Evolutionary conservation across 2,888 invertebrate genomes (phyloP), one percentile per base, ranked within the genome.

Genomic region (Leptogaster cylindrica): DNA sequence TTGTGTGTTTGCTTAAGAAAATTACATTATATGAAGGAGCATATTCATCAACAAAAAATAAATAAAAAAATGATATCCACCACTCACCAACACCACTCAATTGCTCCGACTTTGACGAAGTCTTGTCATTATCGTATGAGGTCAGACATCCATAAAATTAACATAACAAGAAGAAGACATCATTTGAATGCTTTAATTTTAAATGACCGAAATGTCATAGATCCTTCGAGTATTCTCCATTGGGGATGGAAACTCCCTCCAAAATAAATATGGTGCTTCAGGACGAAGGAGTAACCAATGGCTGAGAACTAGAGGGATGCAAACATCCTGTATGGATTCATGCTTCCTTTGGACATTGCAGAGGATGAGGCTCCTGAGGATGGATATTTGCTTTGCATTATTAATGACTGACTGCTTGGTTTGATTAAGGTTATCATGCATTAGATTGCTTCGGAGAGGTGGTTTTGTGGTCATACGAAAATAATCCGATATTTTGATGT

Each of bases 321-420:
- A 18, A 12, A 33, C 61, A 51, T 31, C 65, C 61, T 39, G 65
- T 44, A 61, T 65, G 61, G 55, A 61, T 44, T 61, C 65, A 51
- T 63, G 50, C 64, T 39, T 39, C 23, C 25, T n/a, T n/a, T 31
- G 58, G 28, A 36, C 18, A n/a, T n/a, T n/a, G 48, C 44, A 25
- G 48, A 51, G 51, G 41, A 61, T 65, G 55, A 28, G 55, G 39
- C 41, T 41, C 41, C 14, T 68, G 68, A 50, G 36, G 52, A 65
- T 68, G 65, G 69, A 66, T 69, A 69, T 69, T 69, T 69, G 64
- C 66, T 69, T 69, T 69, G 66, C 63, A 69, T 69, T 69, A 69
- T 52, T 69, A 69, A 69, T 69, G 69, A 69, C 52, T 66, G 69
- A 66, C 66, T 69, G 66, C 69, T 66, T 52, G 69, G 69, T 66